Percentiles rank a stretch among this genome's conserved stretches.
Conservation (phyloP, 1,140 invertebrate species). For the Pteromalus puparum region DNA sequence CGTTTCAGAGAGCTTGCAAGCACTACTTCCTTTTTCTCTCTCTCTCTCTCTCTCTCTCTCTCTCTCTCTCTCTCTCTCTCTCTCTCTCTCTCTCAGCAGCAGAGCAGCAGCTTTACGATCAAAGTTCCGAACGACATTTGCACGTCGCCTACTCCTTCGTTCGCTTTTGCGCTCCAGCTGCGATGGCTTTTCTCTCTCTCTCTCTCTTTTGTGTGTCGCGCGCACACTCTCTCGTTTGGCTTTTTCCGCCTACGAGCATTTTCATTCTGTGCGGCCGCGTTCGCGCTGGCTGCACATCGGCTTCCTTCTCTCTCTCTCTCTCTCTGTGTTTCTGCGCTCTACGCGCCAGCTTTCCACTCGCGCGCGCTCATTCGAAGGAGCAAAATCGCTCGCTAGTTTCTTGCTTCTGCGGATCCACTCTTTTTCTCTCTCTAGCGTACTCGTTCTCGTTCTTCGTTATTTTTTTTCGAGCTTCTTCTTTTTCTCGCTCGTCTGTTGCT, state of each 20-base stretch:
- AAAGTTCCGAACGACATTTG: conserved; percentile 71
- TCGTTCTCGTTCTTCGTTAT: neutral
- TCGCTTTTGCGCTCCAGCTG: conserved; percentile 50
- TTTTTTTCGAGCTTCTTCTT: conserved; percentile 4
- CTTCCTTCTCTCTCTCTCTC: neutral
- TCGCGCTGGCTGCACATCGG: conserved; percentile 40
- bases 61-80: conserved; percentile 51
- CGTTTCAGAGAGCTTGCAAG: conserved; percentile 63
- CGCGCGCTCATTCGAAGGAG: conserved; percentile 41
- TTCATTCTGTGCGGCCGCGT: conserved; percentile 46
- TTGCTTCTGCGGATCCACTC: conserved; percentile 17
- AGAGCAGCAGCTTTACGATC: conserved; percentile 68
- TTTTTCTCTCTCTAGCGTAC: neutral
- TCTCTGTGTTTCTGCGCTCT: neutral
- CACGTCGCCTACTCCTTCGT: conserved; percentile 65
- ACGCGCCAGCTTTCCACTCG: conserved; percentile 24
- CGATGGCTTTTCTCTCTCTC: conserved; percentile 42
- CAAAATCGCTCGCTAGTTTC: conserved; percentile 29
- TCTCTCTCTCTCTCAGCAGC: neutral
- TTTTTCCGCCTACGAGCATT: conserved; percentile 46
- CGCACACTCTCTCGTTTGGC: conserved; percentile 27
- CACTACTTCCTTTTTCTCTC: conserved; percentile 55
- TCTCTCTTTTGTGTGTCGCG: conserved; percentile 28
- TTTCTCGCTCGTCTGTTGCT: neutral
- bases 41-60: no score